These are phyloP conservation scores for Felis catus DNA, from an alignment of 2,113 vertebrate species.

Conservation along the genomic window F.catus_Fca126_mat1.0 CM031419.1:37562001-37562500, in stretches of 20 bases:
- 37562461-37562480: background rate
- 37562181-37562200: background rate
- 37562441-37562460: background rate
- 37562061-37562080: too few species aligned
- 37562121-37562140: too few species aligned
- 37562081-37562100: too few species aligned
- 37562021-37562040: too few species aligned
- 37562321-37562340: background rate
- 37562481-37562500: background rate
- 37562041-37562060: too few species aligned
- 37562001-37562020: too few species aligned
- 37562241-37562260: background rate
- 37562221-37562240: background rate
- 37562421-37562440: background rate
- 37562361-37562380: background rate
- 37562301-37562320: background rate
- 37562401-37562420: background rate
- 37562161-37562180: too few species aligned
- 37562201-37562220: constrained; percentile 12
- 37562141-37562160: too few species aligned
- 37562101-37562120: too few species aligned
- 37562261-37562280: background rate
- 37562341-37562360: background rate
- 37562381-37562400: background rate
- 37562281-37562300: background rate